Evolutionary conservation across 1,140 invertebrate genomes (phyloP).

Genomic region (Halyomorpha halys): DNA sequence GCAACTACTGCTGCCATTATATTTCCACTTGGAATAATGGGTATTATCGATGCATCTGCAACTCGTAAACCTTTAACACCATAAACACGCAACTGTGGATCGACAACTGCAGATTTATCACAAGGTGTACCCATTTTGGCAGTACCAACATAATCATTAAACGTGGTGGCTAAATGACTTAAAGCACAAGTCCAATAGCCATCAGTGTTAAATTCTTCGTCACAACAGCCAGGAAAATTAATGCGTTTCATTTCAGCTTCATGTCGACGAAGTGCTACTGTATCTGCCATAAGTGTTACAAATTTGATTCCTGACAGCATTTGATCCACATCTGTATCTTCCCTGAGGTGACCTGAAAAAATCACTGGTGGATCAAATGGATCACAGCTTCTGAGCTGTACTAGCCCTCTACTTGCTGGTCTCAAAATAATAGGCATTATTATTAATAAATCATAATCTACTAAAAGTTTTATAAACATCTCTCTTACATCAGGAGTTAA

Average conservation of each 20-base stretch:
- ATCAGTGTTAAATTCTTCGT: constrained; percentile 33
- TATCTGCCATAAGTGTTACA: constrained; percentile 38
- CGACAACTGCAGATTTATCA: constrained; percentile 52
- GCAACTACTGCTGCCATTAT: constrained; percentile 69
- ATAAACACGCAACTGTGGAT: constrained; percentile 53
- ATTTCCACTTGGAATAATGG: constrained; percentile 50
- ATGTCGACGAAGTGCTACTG: constrained; percentile 46
- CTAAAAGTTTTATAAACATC: constrained; percentile 10
- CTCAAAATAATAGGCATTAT: constrained; percentile 38
- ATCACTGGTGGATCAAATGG: constrained; percentile 48
- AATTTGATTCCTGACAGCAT: constrained; percentile 45
- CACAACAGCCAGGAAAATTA: constrained; percentile 24
- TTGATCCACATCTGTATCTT: constrained; percentile 26
- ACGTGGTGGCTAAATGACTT: constrained; percentile 36
- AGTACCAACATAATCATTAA: constrained; percentile 57
- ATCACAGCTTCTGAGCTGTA: constrained; percentile 40
- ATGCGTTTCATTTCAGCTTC: constrained; percentile 23
- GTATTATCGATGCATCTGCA: constrained; percentile 71
- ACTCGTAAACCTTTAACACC: constrained; percentile 56
- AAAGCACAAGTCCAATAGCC: constrained; percentile 37
- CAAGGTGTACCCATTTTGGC: constrained; percentile 61
- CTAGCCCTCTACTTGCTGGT: constrained; percentile 39
- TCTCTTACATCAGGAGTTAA: constrained; percentile 13
- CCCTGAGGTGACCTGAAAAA: constrained; percentile 43
- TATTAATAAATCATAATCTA: constrained; percentile 41